A percentile compares a stretch with the other conserved stretches of the same genome.
phyloP scores from a whole-genome alignment of 2,888 invertebrate genomes.

The Drosophila atroscutellata region DNA sequence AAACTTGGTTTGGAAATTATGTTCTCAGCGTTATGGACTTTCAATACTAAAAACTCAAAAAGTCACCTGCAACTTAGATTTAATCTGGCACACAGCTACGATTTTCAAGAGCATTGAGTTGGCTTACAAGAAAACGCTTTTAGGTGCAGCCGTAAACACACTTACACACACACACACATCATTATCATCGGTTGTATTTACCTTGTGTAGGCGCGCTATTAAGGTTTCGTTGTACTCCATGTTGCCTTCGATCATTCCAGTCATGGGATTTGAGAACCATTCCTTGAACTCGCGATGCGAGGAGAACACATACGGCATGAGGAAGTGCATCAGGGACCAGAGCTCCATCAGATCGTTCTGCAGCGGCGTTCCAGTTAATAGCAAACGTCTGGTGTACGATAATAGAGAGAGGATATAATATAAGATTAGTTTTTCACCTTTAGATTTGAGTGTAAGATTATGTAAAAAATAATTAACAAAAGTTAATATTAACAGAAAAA shows the following conservation, averaged over 20 bases:
- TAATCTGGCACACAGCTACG: slow-evolving; percentile 71
- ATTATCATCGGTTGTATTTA: slow-evolving; percentile 82
- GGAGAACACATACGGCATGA: slow-evolving; percentile 98
- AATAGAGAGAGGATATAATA: not conserved
- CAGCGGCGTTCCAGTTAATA: slow-evolving; percentile 97
- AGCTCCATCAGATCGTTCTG: slow-evolving; percentile 98
- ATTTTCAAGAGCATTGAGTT: slow-evolving; percentile 66
- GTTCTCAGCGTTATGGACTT: slow-evolving; percentile 51
- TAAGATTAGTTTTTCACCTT: not conserved
- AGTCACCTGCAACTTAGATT: slow-evolving; percentile 64
- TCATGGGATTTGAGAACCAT: slow-evolving; percentile 99
- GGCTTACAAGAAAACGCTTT: slow-evolving; percentile 73
- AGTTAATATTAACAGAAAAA: not conserved
- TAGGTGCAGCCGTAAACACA: slow-evolving; percentile 45
- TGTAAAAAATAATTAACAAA: not conserved
- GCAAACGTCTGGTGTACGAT: slow-evolving; percentile 88
- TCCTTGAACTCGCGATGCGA: slow-evolving; percentile 98
- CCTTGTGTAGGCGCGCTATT: slow-evolving; percentile 95
- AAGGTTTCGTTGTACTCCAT: slow-evolving; percentile 95
- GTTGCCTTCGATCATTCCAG: slow-evolving; percentile 97
- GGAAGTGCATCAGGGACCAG: slow-evolving; percentile 99
- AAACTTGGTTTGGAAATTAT: not conserved
- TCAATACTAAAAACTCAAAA: slow-evolving; percentile 2
- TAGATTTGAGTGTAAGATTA: not conserved
- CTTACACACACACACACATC: slow-evolving; percentile 22